These are phyloP conservation scores for Busseola fusca DNA, from an alignment of 2,888 invertebrate genomes.

Conservation along the genomic window DNA sequence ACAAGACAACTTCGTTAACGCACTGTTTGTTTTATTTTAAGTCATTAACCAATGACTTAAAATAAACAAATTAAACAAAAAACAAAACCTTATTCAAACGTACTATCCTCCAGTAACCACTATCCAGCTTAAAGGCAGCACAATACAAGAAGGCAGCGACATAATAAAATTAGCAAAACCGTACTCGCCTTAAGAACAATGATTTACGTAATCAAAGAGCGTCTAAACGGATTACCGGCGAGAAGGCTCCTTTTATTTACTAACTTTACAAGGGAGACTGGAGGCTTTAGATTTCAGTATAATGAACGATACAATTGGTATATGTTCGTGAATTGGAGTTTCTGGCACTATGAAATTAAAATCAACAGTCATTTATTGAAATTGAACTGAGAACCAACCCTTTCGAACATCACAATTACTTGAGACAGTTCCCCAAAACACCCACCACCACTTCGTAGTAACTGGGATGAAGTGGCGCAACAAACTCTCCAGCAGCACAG, in stretches of 20 bases:
- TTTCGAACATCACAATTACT: background rate
- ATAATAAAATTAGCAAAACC: conserved; percentile 79
- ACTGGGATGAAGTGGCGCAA: background rate
- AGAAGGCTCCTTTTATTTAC: conserved; percentile 63
- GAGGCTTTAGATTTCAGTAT: conserved; percentile 40
- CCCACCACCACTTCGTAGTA: background rate
- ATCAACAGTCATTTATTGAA: background rate
- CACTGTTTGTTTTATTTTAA: background rate
- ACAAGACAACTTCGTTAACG: background rate
- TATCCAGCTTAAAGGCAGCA: conserved; percentile 53
- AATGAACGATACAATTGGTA: conserved; percentile 18
- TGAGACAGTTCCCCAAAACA: background rate
- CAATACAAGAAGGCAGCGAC: conserved; percentile 58
- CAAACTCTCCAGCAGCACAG: background rate
- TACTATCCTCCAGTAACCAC: conserved; percentile 20
- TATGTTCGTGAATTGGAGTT: background rate
- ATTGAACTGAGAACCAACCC: background rate
- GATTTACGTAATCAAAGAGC: conserved; percentile 85
- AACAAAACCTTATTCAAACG: background rate
- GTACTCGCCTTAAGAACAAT: conserved; percentile 77
- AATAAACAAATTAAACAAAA: background rate
- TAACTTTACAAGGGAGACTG: conserved; percentile 42
- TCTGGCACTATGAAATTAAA: background rate
- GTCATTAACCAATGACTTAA: no score
- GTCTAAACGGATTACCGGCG: conserved; percentile 71